phyloP scores from a whole-genome alignment of 2,888 invertebrate species.

The Amorpha juglandis region DNA sequence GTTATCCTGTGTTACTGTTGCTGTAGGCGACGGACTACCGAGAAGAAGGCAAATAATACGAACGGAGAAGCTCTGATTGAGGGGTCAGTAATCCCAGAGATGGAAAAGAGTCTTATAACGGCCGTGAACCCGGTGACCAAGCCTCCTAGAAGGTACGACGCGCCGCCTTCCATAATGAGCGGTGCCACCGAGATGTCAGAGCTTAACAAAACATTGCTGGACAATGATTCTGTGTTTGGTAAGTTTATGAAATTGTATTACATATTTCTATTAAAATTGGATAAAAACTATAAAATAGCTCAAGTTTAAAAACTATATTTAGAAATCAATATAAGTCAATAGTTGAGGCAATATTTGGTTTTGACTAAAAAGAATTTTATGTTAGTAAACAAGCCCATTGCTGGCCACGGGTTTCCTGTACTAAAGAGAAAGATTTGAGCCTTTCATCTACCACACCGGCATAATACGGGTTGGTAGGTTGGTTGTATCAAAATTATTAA shows the following conservation, averaged over 20 bases:
- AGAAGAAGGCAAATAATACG: slow-evolving; percentile 83
- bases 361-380: no score
- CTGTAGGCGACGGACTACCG: slow-evolving; percentile 79
- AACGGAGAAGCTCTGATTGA: slow-evolving; percentile 89
- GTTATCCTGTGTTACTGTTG: slow-evolving; percentile 84
- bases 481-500: neutral
- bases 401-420: no score
- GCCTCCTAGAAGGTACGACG: slow-evolving; percentile 90
- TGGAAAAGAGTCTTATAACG: slow-evolving; percentile 93
- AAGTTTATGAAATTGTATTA: slow-evolving; percentile 59
- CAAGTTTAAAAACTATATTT: no score
- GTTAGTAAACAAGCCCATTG: no score
- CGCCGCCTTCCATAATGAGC: slow-evolving; percentile 87
- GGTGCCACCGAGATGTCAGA: slow-evolving; percentile 93
- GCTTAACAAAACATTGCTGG: slow-evolving; percentile 91
- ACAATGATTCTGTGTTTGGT: slow-evolving; percentile 92
- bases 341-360: no score
- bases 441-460: no score
- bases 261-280: neutral
- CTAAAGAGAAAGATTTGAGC: no score
- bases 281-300: no score
- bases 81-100: slow-evolving; percentile 91
- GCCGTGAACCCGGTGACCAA: slow-evolving; percentile 94
- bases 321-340: no score
- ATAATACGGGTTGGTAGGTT: no score